Evolutionary conservation across 2,113 vertebrate species (phyloP), one percentile per base, ranked within the genome.

Genomic region (Pithys albifrons): DNA sequence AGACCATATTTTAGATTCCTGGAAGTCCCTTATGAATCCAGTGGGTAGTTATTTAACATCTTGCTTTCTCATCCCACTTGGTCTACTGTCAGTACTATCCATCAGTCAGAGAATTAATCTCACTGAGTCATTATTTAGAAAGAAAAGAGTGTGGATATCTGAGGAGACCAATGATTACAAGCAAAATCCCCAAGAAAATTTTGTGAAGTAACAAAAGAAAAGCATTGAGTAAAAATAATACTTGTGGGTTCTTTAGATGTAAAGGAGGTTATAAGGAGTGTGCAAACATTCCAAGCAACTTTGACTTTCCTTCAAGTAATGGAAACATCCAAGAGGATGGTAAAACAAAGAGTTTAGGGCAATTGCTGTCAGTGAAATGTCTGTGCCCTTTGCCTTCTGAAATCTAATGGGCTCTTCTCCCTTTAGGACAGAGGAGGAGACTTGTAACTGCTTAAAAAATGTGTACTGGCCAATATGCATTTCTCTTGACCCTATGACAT

Each of bases 91-190:
- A 94, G 29, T 62, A 23, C 18, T 39, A 7, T 55, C 82, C 75
- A 52, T 37, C 83, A 93, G 61, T 59, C 33, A 84, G 61, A 83
- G 19, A 77, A 80, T 85, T 64, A 92, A 85, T 39, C 41, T 62
- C 7, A 14, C n/a, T 72, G 76, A 95, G 39, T 91, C 85, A 88
- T n/a, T 88, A 55, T 91, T 94, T 94, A 83, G 48, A 75, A 71
- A 80, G 55, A 84, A 48, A 58, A 2, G 9, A 88, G 20, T 45
- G 69, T 33, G 45, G 8, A 61, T 91, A 11, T 79, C 48, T 61
- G 87, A 69, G 31, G 13, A 83, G 35, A 48, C 17, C 31, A 46
- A 2, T n/a, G 48, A 81, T 61, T 90, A 35, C 59, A 83, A 81
- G 31, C 13, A 69, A 95, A 85, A 92, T 77, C 33, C 24, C 5